Evolutionary conservation across 2,888 invertebrate genomes (phyloP).

Genomic region (Clanis bilineata): DNA sequence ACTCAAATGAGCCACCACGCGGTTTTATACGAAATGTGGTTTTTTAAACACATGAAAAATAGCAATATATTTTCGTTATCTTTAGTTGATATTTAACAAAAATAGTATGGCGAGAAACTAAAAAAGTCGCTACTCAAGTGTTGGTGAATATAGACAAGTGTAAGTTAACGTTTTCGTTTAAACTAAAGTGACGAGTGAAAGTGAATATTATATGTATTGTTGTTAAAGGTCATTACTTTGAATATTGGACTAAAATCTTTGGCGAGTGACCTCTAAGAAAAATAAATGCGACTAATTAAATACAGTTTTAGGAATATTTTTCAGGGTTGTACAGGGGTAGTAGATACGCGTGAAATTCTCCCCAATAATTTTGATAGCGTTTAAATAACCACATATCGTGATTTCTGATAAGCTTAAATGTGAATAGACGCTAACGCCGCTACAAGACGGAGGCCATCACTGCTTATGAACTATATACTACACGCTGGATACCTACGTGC

Average conservation of each 20-base stretch:
- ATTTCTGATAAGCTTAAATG: background rate
- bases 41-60: background rate
- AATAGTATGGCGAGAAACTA: too few relatives aligned
- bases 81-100: background rate
- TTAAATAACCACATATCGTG: background rate
- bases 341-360: background rate
- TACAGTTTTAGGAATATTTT: background rate
- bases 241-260: background rate
- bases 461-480: background rate
- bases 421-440: background rate
- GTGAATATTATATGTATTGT: background rate
- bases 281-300: background rate
- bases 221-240: too few relatives aligned
- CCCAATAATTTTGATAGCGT: background rate
- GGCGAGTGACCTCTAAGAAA: background rate
- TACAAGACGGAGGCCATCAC: background rate
- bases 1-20: slow-evolving; percentile 62
- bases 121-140: too few relatives aligned
- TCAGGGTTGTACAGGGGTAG: background rate
- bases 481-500: background rate
- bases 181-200: too few relatives aligned
- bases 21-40: background rate
- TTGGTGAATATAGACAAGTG: too few relatives aligned
- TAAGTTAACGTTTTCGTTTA: too few relatives aligned
- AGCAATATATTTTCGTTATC: background rate